These are phyloP conservation scores for Electrophaes corylata DNA, from an alignment of 2,888 invertebrate species.

Conservation along the genomic window DNA sequence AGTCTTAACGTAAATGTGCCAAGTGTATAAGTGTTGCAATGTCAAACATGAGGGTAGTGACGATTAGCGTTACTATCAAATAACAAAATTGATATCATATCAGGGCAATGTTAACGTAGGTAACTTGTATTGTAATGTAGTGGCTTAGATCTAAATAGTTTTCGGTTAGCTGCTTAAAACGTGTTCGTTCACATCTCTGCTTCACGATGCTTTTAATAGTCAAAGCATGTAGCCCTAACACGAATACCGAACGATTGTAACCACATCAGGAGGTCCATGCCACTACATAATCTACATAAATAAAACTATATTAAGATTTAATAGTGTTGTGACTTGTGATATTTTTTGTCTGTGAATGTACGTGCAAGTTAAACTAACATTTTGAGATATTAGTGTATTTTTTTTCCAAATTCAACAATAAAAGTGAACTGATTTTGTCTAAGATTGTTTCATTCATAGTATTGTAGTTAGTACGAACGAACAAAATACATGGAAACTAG, in stretches of 20 bases:
- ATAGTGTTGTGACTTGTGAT: constrained; percentile 69
- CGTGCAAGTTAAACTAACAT: constrained; percentile 59
- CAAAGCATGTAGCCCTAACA: too few species aligned
- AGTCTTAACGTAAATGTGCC: constrained; percentile 46
- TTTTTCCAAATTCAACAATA: constrained; percentile 76
- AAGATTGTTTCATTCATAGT: constrained; percentile 47
- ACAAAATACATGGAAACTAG: too few species aligned
- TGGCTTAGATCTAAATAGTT: neutral
- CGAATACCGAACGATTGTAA: neutral
- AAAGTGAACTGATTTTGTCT: constrained; percentile 70
- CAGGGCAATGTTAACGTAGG: constrained; percentile 31
- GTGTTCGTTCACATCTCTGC: neutral
- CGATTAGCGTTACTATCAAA: constrained; percentile 49
- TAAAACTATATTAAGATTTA: constrained; percentile 48
- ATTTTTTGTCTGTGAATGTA: constrained; percentile 52
- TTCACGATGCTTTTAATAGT: too few species aligned
- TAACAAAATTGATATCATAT: constrained; percentile 57
- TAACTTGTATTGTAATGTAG: constrained; percentile 6
- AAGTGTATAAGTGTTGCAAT: constrained; percentile 49
- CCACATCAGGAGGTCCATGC: constrained; percentile 8
- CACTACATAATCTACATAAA: constrained; percentile 13
- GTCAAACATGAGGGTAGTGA: constrained; percentile 27
- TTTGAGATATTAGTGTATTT: constrained; percentile 63
- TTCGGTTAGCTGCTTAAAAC: neutral
- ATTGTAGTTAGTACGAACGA: neutral